phyloP scores from a whole-genome alignment of 2,113 vertebrate genomes.

The Amazona vittata region DNA sequence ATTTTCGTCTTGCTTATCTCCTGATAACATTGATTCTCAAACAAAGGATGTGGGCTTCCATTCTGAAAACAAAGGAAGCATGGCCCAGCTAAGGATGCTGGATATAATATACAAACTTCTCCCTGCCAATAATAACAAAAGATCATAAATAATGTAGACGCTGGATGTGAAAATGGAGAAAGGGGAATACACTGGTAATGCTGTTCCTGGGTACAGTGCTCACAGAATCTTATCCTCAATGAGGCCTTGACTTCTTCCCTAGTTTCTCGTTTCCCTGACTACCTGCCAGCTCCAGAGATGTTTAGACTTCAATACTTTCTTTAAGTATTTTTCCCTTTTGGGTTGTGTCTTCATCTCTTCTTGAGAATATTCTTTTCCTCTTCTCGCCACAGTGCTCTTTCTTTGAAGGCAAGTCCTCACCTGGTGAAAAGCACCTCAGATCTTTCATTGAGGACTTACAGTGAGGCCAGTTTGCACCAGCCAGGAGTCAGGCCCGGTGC shows the following conservation, averaged over 20 bases:
- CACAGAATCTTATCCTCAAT: neutral
- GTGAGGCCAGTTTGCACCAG: neutral
- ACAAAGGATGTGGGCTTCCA: conserved; percentile 76
- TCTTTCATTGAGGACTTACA: neutral
- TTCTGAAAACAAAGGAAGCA: conserved; percentile 78
- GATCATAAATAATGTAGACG: conserved; percentile 61
- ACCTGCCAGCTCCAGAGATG: neutral
- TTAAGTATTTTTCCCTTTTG: neutral
- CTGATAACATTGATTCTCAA: conserved; percentile 74
- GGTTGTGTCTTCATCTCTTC: neutral
- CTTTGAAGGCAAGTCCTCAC: neutral
- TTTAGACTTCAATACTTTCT: neutral
- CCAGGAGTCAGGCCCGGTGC: neutral
- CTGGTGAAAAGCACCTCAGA: neutral
- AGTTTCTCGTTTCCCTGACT: neutral
- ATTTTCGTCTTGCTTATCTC: conserved; percentile 79
- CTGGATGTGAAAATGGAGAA: conserved; percentile 43
- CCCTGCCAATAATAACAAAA: conserved; percentile 62
- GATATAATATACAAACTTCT: conserved; percentile 48
- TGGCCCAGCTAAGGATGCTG: conserved; percentile 56
- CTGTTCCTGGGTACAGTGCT: neutral
- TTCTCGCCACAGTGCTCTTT: neutral
- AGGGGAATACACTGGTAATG: neutral
- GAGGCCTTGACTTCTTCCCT: neutral
- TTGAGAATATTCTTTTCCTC: neutral